Evolutionary conservation across 2,113 vertebrate genomes (phyloP).

Genomic region (Erinaceus europaeus): DNA sequence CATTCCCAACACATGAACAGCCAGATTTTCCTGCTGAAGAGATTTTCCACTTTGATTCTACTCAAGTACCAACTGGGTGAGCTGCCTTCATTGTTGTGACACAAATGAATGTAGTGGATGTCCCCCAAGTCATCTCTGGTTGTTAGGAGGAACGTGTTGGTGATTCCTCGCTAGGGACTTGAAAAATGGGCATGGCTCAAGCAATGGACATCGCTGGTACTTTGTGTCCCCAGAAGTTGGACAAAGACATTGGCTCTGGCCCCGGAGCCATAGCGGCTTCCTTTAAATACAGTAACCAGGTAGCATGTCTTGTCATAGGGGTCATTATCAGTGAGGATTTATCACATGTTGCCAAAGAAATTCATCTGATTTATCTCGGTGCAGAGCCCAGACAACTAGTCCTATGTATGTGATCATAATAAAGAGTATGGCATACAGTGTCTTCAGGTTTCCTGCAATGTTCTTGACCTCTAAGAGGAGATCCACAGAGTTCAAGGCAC

Average conservation of each 20-base stretch:
- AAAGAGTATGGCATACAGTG: slow-evolving; percentile 66
- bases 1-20: slow-evolving; percentile 81
- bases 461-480: slow-evolving; percentile 36
- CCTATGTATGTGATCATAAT: slow-evolving; percentile 54
- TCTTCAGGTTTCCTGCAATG: slow-evolving; percentile 66
- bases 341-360: slow-evolving; percentile 54
- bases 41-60: slow-evolving; percentile 79
- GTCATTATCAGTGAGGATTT: slow-evolving; percentile 78
- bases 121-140: slow-evolving; percentile 74
- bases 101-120: slow-evolving; percentile 73
- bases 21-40: slow-evolving; percentile 68
- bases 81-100: slow-evolving; percentile 73
- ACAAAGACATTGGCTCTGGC: slow-evolving; percentile 77
- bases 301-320: slow-evolving; percentile 76
- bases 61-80: slow-evolving; percentile 82
- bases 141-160: slow-evolving; percentile 78
- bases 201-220: slow-evolving; percentile 65
- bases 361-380: slow-evolving; percentile 72
- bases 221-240: slow-evolving; percentile 60
- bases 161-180: slow-evolving; percentile 66
- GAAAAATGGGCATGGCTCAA: slow-evolving; percentile 67
- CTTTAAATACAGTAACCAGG: slow-evolving; percentile 82
- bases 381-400: slow-evolving; percentile 76
- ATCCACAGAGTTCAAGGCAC: slow-evolving; percentile 74
- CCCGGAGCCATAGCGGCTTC: slow-evolving; percentile 76